Conservation (phyloP, 2,797 vertebrate species). For the Gallinago solitaria region DNA sequence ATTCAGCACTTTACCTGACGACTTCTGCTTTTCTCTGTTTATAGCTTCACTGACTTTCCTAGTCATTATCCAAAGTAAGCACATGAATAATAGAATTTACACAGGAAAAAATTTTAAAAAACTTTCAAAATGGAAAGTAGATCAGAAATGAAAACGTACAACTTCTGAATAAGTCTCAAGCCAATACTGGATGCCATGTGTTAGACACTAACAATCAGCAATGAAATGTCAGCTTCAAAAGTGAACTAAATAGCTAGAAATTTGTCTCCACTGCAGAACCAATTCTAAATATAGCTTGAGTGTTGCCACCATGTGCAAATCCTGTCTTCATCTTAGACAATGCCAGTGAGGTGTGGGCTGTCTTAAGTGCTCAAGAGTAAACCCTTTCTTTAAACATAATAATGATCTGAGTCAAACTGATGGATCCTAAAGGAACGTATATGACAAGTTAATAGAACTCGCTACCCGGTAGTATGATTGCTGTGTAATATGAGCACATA, state of each 20-base stretch:
- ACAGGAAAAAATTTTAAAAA: not conserved
- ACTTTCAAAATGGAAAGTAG: not conserved
- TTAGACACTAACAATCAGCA: not conserved
- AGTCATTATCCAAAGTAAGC: not conserved
- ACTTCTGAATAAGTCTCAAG: not conserved
- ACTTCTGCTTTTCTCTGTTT: constrained; percentile 11
- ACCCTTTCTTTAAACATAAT: not conserved
- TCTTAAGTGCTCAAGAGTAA: not conserved
- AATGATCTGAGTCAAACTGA: not conserved
- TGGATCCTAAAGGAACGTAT: not conserved
- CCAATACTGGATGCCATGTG: not conserved
- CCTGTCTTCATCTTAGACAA: not conserved
- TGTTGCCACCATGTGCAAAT: not conserved
- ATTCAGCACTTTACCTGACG: constrained; percentile 39
- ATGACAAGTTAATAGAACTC: not conserved
- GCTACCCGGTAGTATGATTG: not conserved
- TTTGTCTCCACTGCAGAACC: not conserved
- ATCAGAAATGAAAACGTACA: not conserved
- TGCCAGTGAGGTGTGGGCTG: not conserved
- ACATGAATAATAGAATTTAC: not conserved
- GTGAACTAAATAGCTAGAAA: not conserved
- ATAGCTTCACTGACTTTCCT: not conserved
- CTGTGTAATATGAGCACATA: not conserved
- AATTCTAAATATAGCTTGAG: not conserved
- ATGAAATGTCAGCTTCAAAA: not conserved